phyloP scores from a whole-genome alignment of 2,888 invertebrate species.

The Sthenelais limicola region DNA sequence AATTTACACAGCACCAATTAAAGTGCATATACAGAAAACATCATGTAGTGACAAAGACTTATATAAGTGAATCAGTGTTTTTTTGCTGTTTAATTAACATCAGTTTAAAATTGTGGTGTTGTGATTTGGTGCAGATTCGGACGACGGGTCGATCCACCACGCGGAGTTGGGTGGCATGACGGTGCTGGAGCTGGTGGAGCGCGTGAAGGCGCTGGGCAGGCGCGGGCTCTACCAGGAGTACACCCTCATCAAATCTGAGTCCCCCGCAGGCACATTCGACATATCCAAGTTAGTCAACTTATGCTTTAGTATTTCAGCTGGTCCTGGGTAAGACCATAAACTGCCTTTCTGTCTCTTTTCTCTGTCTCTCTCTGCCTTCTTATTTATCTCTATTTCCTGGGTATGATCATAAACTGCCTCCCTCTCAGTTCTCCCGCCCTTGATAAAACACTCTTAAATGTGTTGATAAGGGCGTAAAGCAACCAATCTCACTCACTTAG shows the following conservation, averaged over 20 bases:
- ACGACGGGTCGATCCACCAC: constrained; percentile 64
- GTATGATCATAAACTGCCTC: neutral
- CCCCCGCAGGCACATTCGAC: constrained; percentile 90
- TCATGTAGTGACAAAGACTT: too few species aligned
- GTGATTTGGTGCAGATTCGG: neutral
- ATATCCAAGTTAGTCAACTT: constrained; percentile 82
- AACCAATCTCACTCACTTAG: too few species aligned
- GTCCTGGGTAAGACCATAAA: too few species aligned
- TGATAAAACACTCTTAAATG: too few species aligned
- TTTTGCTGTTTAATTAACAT: neutral
- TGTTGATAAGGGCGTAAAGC: too few species aligned
- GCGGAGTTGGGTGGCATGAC: constrained; percentile 74
- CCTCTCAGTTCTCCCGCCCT: too few species aligned
- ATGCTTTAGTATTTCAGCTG: too few species aligned
- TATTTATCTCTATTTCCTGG: neutral
- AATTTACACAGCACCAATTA: neutral
- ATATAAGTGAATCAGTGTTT: too few species aligned
- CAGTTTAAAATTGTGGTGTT: neutral
- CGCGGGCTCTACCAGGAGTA: constrained; percentile 88
- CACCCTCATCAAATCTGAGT: constrained; percentile 86
- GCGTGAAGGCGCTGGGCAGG: constrained; percentile 76
- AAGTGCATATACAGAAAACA: too few species aligned
- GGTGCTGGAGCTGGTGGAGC: constrained; percentile 83
- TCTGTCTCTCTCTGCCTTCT: neutral
- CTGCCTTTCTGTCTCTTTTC: too few species aligned